Base-by-base conservation (phyloP, 2,888 invertebrate genomes). In the Hypselothyrea guttata region DNA sequence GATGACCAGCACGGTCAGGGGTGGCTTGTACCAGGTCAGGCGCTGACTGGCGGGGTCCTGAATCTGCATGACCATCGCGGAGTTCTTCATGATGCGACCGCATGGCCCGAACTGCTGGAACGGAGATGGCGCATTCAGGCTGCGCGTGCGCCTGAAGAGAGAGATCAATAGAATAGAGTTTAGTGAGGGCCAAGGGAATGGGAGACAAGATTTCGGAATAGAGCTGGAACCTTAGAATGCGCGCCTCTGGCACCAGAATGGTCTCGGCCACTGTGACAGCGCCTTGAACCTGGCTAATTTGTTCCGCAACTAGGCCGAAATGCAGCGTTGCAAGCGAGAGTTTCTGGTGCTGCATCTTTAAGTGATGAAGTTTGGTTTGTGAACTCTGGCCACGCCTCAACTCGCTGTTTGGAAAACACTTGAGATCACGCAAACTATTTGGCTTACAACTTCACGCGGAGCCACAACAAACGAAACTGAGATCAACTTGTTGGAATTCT, bases 91-190 rank as follows among this genome's bases (percentile, higher is more conserved):
- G 89, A 98, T 97, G 83, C 97, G 95, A 86, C 98, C 98, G 92
- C 98, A 98, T 93, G 98, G 98, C 92, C 98, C 98, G 91, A 98
- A 98, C 88, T 97, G 97, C 90, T 97, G 97, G 83, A 97, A 95
- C 1, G 98, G 98, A 71, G 96, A 97, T 9, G 98, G 98, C 12
- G 98, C 98, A 92, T 98, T 98, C 90, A 98, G 92, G 82, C 98
- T 98, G 89, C 97, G 92, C 40, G 98, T 97, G 87, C 97, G 93
- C 93, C 98, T 98, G 93, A 69, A 67, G 18, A 38, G 1, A 44
- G 12, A 35, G 7, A 5, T 12, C 33, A 9, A 31, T 40, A 55
- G 12, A 37, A 37, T 11, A 11, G 3, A 1, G 16, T 37, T 16
- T n/a, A 45, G 18, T 37, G 0, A 16, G 3, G 5, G 5, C 22